Percentiles rank a stretch among this genome's conserved stretches.
These are phyloP conservation scores for Brachionus rotundiformis DNA, from an alignment of 1,140 invertebrate genomes.

Conservation along the genomic window DNA sequence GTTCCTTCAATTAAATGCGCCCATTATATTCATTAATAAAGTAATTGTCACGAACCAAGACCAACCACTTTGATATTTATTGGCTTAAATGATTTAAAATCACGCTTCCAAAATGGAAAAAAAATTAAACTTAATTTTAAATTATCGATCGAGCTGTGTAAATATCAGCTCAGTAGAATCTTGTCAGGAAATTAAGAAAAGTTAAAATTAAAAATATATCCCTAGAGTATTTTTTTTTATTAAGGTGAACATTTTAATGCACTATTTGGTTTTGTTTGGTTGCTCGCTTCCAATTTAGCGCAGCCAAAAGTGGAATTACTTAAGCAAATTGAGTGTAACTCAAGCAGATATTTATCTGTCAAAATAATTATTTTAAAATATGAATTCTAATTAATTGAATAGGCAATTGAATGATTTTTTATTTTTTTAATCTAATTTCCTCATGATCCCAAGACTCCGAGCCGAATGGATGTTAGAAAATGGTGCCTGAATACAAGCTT, in stretches of 20 bases:
- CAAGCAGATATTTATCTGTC: neutral
- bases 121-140: conserved; percentile 8
- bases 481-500: neutral
- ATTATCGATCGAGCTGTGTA: neutral
- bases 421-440: neutral
- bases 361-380: neutral
- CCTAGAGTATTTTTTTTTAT: conserved; percentile 2
- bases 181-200: conserved; percentile 19
- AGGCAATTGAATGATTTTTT: neutral
- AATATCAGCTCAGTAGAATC: conserved; percentile 1
- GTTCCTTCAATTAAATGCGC: neutral
- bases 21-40: neutral
- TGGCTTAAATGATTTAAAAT: neutral
- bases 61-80: neutral
- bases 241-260: neutral
- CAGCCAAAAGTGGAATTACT: too few relatives aligned
- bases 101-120: neutral
- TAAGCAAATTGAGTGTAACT: neutral
- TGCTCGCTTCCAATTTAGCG: neutral
- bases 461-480: neutral
- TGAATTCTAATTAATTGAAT: neutral
- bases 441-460: neutral
- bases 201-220: conserved; percentile 3
- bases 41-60: neutral
- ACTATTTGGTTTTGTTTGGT: neutral